Percentiles rank a stretch among this genome's conserved stretches.
These are phyloP conservation scores for Idaea biselata DNA, from an alignment of 2,888 invertebrate species.

Conservation along the genomic window DNA sequence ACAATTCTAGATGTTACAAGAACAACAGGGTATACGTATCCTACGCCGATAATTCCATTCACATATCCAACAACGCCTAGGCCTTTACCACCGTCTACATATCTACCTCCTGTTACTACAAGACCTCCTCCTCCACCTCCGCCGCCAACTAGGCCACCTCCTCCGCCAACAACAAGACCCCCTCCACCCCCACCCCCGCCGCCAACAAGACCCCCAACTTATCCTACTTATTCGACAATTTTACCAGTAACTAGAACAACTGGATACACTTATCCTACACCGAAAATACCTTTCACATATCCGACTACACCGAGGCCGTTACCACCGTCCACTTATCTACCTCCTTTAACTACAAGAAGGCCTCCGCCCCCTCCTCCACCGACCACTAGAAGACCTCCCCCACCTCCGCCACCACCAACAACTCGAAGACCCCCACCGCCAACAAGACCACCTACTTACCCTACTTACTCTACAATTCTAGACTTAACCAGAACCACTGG, in stretches of 20 bases:
- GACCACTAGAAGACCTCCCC: constrained; percentile 20
- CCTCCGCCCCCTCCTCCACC: constrained; percentile 23
- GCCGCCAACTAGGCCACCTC: constrained; percentile 22
- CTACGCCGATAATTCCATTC: constrained; percentile 48
- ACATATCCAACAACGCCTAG: constrained; percentile 35
- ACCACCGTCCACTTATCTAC: constrained; percentile 28
- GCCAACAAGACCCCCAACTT: constrained; percentile 20
- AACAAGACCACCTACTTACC: constrained; percentile 22
- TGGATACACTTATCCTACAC: constrained; percentile 49
- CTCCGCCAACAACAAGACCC: constrained; percentile 27
- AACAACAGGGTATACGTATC: constrained; percentile 55
- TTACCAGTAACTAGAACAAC: constrained; percentile 37
- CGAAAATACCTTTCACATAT: constrained; percentile 34
- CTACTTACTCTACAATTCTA: constrained; percentile 32
- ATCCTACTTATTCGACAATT: constrained; percentile 25
- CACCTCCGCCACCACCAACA: constrained; percentile 20
- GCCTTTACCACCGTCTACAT: constrained; percentile 26
- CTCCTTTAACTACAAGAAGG: constrained; percentile 23
- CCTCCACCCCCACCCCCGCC: constrained; percentile 23
- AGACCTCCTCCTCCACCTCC: constrained; percentile 18
- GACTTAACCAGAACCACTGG: constrained; percentile 44
- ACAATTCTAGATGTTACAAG: constrained; percentile 30
- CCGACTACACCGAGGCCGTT: constrained; percentile 29
- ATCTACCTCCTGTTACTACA: constrained; percentile 13
- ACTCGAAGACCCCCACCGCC: constrained; percentile 11